phyloP scores from a whole-genome alignment of 2,888 invertebrate species.

The Pocota personata region DNA sequence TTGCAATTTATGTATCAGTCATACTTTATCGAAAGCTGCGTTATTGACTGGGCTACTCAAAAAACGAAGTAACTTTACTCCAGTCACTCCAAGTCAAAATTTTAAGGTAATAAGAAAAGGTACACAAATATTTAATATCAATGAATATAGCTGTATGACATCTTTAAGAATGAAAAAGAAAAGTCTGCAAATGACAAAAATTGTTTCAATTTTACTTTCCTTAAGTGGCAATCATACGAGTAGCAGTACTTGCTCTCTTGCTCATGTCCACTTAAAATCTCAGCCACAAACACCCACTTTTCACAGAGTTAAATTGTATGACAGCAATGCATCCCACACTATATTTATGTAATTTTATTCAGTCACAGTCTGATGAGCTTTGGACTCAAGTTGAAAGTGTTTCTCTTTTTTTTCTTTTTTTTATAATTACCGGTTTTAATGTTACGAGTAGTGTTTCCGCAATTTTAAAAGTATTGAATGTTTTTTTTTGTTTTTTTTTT shows the following conservation, averaged over 20 bases:
- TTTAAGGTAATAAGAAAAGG: too few relatives aligned
- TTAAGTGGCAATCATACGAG: neutral
- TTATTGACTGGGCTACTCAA: too few relatives aligned
- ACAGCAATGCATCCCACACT: neutral
- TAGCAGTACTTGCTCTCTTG: neutral
- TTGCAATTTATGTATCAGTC: too few relatives aligned
- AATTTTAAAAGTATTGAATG: neutral
- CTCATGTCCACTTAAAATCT: neutral
- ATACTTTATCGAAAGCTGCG: too few relatives aligned
- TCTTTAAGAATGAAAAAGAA: neutral
- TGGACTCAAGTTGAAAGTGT: slow-evolving; percentile 36
- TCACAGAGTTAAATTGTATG: neutral
- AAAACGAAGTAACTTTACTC: too few relatives aligned
- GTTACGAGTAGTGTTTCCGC: slow-evolving; percentile 6
- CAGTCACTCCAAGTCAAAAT: too few relatives aligned
- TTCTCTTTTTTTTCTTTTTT: neutral
- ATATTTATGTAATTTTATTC: neutral
- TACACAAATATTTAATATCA: too few relatives aligned
- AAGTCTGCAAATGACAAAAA: neutral
- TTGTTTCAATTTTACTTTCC: neutral
- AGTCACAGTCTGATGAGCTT: slow-evolving; percentile 47
- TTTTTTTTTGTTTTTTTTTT: neutral
- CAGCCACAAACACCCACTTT: neutral
- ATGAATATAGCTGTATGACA: too few relatives aligned
- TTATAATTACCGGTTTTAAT: slow-evolving; percentile 31